These are phyloP conservation scores for Busseola fusca DNA, from an alignment of 2,888 invertebrate species.

Conservation along the genomic window DNA sequence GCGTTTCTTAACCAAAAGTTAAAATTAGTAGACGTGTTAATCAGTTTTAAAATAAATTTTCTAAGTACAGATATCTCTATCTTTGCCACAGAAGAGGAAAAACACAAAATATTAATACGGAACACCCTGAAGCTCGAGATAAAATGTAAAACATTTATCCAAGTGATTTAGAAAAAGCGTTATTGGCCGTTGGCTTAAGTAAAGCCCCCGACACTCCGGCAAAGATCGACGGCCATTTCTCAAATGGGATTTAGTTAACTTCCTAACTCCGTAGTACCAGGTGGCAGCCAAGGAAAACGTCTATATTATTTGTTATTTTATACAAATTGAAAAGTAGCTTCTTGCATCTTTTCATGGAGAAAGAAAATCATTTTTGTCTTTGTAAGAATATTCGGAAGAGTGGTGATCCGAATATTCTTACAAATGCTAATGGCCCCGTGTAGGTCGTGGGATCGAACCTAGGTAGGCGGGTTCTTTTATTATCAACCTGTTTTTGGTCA, in stretches of 20 bases:
- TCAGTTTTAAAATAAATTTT: not conserved
- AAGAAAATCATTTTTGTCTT: not conserved
- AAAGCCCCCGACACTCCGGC: conserved; percentile 53
- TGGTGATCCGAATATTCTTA: too few species aligned
- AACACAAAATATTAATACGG: conserved; percentile 14
- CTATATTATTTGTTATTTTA: conserved; percentile 62
- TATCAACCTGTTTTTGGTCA: not conserved
- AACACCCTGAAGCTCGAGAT: conserved; percentile 27
- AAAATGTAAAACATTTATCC: conserved; percentile 56
- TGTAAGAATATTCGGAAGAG: not conserved
- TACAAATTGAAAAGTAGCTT: conserved; percentile 58
- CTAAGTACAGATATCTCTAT: not conserved
- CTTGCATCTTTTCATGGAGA: not conserved
- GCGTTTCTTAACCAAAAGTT: not conserved
- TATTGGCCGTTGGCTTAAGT: conserved; percentile 60
- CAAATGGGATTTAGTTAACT: conserved; percentile 66
- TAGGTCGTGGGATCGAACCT: too few species aligned
- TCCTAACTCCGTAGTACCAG: conserved; percentile 60
- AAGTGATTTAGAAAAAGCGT: conserved; percentile 61
- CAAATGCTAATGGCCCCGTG: too few species aligned
- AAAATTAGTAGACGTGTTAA: not conserved
- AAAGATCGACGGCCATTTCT: conserved; percentile 64
- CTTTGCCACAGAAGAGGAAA: not conserved
- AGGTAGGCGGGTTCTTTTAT: not conserved
- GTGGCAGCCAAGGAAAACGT: conserved; percentile 58